phyloP scores from a whole-genome alignment of 1,140 invertebrate genomes.

The Parasteatoda tepidariorum region DNA sequence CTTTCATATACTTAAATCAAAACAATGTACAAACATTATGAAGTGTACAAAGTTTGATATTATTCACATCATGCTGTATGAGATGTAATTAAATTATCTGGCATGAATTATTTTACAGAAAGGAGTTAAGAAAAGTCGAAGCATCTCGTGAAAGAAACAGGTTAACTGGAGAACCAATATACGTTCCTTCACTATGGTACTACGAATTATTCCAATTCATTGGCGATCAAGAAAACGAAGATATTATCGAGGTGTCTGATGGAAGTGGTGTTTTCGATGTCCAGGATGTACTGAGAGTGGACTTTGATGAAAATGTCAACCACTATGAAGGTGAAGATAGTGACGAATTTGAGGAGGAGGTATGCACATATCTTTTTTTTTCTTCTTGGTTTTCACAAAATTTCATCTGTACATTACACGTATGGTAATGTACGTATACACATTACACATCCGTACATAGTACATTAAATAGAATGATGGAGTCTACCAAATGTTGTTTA shows the following conservation, averaged over 20 bases:
- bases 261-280: neutral
- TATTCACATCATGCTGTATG: too few species aligned
- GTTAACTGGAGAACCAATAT: conserved; percentile 14
- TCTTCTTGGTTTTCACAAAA: too few species aligned
- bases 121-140: conserved; percentile 39
- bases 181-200: conserved; percentile 45
- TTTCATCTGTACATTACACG: too few species aligned
- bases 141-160: neutral
- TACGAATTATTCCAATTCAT: conserved; percentile 50
- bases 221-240: conserved; percentile 24
- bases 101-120: neutral
- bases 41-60: too few species aligned
- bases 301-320: conserved; percentile 12
- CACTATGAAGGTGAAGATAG: conserved; percentile 1
- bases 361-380: neutral
- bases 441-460: too few species aligned
- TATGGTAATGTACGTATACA: too few species aligned
- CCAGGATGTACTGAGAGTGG: conserved; percentile 2
- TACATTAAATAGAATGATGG: too few species aligned
- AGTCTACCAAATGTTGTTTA: too few species aligned
- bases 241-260: neutral
- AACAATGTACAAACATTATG: too few species aligned
- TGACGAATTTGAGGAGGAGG: conserved; percentile 39
- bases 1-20: too few species aligned
- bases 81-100: too few species aligned